phyloP scores from a whole-genome alignment of 2,888 invertebrate species.

The Chrysina gloriosa region DNA sequence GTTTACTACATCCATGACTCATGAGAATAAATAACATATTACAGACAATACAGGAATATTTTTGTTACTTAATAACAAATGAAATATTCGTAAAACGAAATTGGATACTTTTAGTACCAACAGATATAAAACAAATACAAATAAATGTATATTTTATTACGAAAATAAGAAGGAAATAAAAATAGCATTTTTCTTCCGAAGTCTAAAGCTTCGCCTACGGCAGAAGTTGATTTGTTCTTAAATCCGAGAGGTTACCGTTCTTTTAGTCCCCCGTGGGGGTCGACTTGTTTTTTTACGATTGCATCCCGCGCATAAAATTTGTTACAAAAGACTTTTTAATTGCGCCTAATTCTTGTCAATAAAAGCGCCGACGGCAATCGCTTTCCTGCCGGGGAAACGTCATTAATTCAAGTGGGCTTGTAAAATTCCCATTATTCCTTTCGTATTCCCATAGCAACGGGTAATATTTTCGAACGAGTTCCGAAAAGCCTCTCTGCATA shows the following conservation, averaged over 20 bases:
- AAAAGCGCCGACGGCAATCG: neutral
- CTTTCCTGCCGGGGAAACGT: neutral
- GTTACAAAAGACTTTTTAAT: constrained; percentile 26
- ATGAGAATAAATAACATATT: too few species aligned
- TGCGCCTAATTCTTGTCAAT: constrained; percentile 10
- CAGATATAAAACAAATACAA: too few species aligned
- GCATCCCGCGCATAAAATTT: constrained; percentile 6
- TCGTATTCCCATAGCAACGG: constrained; percentile 11
- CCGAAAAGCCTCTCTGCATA: constrained; percentile 8
- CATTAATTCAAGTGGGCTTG: constrained; percentile 19
- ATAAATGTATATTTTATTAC: too few species aligned
- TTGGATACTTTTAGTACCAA: too few species aligned
- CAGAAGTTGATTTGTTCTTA: neutral
- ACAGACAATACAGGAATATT: too few species aligned
- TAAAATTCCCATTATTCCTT: constrained; percentile 22
- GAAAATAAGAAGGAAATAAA: too few species aligned
- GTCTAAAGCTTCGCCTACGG: too few species aligned
- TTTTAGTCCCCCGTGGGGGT: neutral
- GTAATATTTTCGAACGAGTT: constrained; percentile 1
- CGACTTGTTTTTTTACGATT: constrained; percentile 11
- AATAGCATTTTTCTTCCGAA: too few species aligned
- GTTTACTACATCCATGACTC: too few species aligned
- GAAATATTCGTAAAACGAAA: too few species aligned
- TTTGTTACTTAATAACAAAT: too few species aligned
- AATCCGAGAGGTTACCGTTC: constrained; percentile 8